Evolutionary conservation across 1,140 invertebrate species (phyloP), one percentile per base, ranked within the genome.

Genomic region (Bemisia tabaci): DNA sequence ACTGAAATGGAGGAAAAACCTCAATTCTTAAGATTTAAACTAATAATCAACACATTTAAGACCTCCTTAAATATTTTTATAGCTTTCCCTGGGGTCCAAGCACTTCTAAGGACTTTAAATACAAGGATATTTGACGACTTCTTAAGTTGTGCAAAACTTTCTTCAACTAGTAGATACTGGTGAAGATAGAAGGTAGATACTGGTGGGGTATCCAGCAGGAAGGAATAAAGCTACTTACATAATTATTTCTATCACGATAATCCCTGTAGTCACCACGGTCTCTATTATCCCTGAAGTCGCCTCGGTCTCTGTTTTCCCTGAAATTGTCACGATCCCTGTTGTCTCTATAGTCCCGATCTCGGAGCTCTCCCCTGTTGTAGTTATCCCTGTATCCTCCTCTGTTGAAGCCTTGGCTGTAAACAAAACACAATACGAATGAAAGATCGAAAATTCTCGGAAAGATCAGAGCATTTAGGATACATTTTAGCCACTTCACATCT

Each of bases 321-420:
- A 48, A 48, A n/a, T n/a, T n/a, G n/a, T n/a, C n/a, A n/a, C n/a
- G n/a, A 17, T 48, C 33, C 5, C 25, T 26, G 61, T 48, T 48
- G 33, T 48, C 33, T 9, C 33, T 59, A 60, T 68, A 70, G 63
- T 70, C 64, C 21, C 25, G 39, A 26, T 24, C 58, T 26, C 27
- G 11, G 33, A 9, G 17, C 5, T 48, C 17, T 5, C 17, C 17
- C n/a, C n/a, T 73, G 63, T 75, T n/a, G 33, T 48, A 48, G 17
- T 48, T 48, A 17, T 48, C 17, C n/a, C n/a, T 73, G 63, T 75
- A 71, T 25, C 68, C 65, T 64, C 71, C 68, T 60, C 27, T 25
- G 22, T 65, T 67, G 60, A 78, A 77, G 21, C 70, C 70, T 21
- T 79, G 77, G 21, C 73, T 77, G 65, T 78, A 25, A 63, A n/a